Evolutionary conservation across 53 echinoderm and acorn worm species (phyloP).

Genomic region (Holothuria leucospilota): DNA sequence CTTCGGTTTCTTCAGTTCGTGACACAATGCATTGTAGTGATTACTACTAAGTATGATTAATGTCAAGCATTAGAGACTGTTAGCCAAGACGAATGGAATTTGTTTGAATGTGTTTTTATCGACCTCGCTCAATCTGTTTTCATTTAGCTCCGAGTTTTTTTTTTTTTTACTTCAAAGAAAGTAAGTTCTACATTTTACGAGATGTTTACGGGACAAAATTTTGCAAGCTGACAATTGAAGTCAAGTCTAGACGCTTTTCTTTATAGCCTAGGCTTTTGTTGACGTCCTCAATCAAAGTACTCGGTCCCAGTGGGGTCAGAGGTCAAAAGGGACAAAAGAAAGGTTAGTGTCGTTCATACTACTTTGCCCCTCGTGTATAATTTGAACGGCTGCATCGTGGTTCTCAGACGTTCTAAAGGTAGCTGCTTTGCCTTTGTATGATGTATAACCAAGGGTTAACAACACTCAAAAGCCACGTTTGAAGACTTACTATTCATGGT

Average conservation of each 20-base stretch:
- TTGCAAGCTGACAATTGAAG: too few relatives aligned
- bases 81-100: conserved; percentile 2
- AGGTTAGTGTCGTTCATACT: conserved; percentile 10
- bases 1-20: too few relatives aligned
- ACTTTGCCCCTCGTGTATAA: conserved; percentile 18
- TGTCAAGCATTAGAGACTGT: conserved; percentile 3
- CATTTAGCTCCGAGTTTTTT: too few relatives aligned
- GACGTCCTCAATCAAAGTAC: too few relatives aligned
- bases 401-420: background rate
- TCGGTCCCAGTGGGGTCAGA: conserved; percentile 31
- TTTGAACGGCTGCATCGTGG: conserved; percentile 7
- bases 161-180: too few relatives aligned
- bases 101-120: conserved; percentile 20
- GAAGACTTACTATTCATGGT: conserved; percentile 20
- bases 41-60: conserved; percentile 21
- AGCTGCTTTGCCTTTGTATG: background rate
- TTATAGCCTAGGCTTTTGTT: too few relatives aligned
- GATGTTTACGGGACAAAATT: too few relatives aligned
- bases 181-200: too few relatives aligned
- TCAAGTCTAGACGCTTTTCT: too few relatives aligned
- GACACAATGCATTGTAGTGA: background rate
- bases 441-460: conserved; percentile 33
- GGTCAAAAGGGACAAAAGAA: conserved; percentile 35
- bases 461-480: conserved; percentile 15
- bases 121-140: background rate